Conservation (phyloP, 2,888 invertebrate species). For the Eurytoma californica region DNA sequence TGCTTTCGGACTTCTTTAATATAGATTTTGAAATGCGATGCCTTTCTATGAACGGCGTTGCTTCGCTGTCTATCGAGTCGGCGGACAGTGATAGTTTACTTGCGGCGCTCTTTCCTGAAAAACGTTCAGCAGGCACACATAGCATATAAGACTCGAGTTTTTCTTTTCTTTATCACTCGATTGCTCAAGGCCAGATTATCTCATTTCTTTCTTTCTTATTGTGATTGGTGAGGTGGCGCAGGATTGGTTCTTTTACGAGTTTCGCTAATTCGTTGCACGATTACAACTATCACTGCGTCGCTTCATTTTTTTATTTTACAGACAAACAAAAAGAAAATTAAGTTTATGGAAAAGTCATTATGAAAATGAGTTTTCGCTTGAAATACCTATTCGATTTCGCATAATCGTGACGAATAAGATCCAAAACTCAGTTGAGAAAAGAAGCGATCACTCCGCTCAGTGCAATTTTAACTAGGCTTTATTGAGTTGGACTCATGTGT, state of each 20-base stretch:
- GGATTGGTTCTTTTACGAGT: slow-evolving; percentile 5
- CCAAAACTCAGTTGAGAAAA: slow-evolving; percentile 7
- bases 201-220: not conserved
- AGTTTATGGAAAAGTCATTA: too few species aligned
- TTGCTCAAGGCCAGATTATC: slow-evolving; percentile 14
- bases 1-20: slow-evolving; percentile 84
- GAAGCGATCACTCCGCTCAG: slow-evolving; percentile 16
- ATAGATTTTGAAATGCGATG: slow-evolving; percentile 85
- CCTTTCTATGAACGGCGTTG: slow-evolving; percentile 80
- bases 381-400: not conserved
- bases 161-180: not conserved
- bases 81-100: slow-evolving; percentile 82
- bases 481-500: slow-evolving; percentile 34
- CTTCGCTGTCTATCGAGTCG: slow-evolving; percentile 82
- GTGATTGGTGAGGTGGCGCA: slow-evolving; percentile 19
- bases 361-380: too few species aligned
- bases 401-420: slow-evolving; percentile 29
- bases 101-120: slow-evolving; percentile 74
- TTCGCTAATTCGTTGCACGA: slow-evolving; percentile 19
- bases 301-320: too few species aligned
- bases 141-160: slow-evolving; percentile 38
- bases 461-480: slow-evolving; percentile 39
- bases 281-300: slow-evolving; percentile 1
- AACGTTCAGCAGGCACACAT: slow-evolving; percentile 55
- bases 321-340: too few species aligned